phyloP scores from a whole-genome alignment of 1,140 invertebrate genomes.

The Lordiphosa collinella region DNA sequence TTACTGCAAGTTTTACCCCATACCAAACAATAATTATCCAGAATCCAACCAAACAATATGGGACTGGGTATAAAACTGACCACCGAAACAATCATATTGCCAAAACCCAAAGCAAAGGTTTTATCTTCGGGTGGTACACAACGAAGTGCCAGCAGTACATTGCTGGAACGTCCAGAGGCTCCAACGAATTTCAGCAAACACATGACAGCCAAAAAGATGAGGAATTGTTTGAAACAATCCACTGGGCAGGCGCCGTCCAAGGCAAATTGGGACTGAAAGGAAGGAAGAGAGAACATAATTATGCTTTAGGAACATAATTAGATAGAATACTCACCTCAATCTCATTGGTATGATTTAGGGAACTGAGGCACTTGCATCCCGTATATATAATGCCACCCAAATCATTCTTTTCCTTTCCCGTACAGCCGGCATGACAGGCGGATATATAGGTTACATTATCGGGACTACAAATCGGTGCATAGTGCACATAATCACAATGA shows the following conservation, averaged over 20 bases:
- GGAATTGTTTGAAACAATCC: slow-evolving; percentile 83
- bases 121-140: slow-evolving; percentile 86
- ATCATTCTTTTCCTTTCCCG: slow-evolving; percentile 39
- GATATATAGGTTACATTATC: slow-evolving; percentile 84
- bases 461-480: slow-evolving; percentile 84
- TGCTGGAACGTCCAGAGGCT: slow-evolving; percentile 84
- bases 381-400: slow-evolving; percentile 69
- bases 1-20: slow-evolving; percentile 87
- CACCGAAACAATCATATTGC: slow-evolving; percentile 83
- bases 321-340: not conserved
- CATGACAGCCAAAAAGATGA: slow-evolving; percentile 84
- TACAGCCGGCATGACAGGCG: slow-evolving; percentile 86
- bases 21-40: slow-evolving; percentile 85
- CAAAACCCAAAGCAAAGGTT: slow-evolving; percentile 84
- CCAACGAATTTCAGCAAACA: slow-evolving; percentile 85
- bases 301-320: no score
- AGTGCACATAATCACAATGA: slow-evolving; percentile 84
- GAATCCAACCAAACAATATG: slow-evolving; percentile 86
- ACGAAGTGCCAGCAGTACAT: slow-evolving; percentile 84
- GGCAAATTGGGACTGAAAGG: slow-evolving; percentile 23
- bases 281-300: no score
- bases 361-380: slow-evolving; percentile 35
- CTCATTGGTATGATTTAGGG: not conserved
- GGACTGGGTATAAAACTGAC: slow-evolving; percentile 86
- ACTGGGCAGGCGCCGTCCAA: slow-evolving; percentile 83